Conservation (phyloP, 2,888 invertebrate genomes). For the Steinernema hermaphroditum region DNA sequence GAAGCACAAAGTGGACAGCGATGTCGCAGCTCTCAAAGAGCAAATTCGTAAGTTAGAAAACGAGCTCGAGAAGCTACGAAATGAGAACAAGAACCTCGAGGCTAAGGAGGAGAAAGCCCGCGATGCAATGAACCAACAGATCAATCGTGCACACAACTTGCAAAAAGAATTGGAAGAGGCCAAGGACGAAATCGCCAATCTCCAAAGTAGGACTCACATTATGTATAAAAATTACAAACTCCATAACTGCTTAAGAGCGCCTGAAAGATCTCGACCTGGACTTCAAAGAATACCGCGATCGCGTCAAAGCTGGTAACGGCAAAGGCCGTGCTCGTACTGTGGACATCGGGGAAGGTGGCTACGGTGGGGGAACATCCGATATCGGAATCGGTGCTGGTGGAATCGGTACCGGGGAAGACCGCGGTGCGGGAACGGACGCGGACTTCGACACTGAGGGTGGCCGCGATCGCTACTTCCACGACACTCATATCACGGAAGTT, state of each 20-base stretch:
- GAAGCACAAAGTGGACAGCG: constrained; percentile 60
- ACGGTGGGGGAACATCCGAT: constrained; percentile 35
- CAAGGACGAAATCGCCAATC: constrained; percentile 43
- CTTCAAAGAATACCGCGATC: constrained; percentile 47
- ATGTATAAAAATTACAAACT: no score
- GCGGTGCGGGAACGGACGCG: constrained; percentile 43
- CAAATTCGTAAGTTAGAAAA: constrained; percentile 60
- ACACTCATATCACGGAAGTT: constrained; percentile 59
- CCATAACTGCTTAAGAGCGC: constrained; percentile 28
- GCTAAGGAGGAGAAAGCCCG: constrained; percentile 52
- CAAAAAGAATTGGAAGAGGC: constrained; percentile 54
- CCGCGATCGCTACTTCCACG: constrained; percentile 47
- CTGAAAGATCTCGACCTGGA: constrained; percentile 47
- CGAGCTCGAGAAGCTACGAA: constrained; percentile 60
- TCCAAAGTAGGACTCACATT: no score
- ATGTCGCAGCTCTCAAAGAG: constrained; percentile 57
- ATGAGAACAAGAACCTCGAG: constrained; percentile 50
- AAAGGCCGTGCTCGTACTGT: constrained; percentile 34
- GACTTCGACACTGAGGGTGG: constrained; percentile 43
- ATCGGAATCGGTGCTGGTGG: constrained; percentile 37
- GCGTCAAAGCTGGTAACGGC: constrained; percentile 39
- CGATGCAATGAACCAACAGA: constrained; percentile 54
- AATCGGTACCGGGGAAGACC: constrained; percentile 35
- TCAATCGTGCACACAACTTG: constrained; percentile 52
- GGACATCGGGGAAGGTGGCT: not conserved